Evolutionary conservation across 2,113 vertebrate genomes (phyloP).

Genomic region (Grammatotria lemairii): DNA sequence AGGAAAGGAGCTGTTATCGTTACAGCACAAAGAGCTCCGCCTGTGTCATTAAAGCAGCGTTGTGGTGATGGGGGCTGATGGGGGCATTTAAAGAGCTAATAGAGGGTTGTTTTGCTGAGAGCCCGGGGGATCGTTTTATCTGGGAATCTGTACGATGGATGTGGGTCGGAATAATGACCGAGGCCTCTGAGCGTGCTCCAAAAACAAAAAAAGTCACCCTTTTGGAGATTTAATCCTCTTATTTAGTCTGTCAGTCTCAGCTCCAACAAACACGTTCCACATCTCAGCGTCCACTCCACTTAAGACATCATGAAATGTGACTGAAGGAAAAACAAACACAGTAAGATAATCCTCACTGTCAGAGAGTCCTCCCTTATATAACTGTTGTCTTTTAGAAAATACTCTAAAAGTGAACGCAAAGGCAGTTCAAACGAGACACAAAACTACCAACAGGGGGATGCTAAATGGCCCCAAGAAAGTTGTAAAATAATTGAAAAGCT

Average conservation of each 20-base stretch:
- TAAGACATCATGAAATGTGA: background rate
- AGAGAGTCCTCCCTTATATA: background rate
- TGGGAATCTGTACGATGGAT: background rate
- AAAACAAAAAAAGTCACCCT: background rate
- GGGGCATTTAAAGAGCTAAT: background rate
- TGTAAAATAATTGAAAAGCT: background rate
- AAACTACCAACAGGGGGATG: background rate
- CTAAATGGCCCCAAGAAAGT: background rate
- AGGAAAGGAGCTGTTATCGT: background rate
- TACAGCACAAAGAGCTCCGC: background rate
- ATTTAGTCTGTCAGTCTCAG: background rate
- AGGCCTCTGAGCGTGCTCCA: background rate
- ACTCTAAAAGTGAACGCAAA: background rate
- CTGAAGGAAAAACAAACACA: background rate
- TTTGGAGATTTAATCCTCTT: background rate
- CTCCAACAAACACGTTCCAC: background rate
- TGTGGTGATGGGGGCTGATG: background rate
- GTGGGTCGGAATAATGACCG: background rate
- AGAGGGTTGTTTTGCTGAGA: background rate
- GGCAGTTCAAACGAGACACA: background rate
- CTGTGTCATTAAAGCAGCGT: background rate
- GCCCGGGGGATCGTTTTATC: background rate
- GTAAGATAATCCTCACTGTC: background rate
- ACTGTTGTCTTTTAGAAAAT: background rate
- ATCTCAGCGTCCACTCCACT: background rate